These are phyloP conservation scores for Tragulus kanchil DNA, from an alignment of 2,113 vertebrate species.

Conservation along the genomic window DNA sequence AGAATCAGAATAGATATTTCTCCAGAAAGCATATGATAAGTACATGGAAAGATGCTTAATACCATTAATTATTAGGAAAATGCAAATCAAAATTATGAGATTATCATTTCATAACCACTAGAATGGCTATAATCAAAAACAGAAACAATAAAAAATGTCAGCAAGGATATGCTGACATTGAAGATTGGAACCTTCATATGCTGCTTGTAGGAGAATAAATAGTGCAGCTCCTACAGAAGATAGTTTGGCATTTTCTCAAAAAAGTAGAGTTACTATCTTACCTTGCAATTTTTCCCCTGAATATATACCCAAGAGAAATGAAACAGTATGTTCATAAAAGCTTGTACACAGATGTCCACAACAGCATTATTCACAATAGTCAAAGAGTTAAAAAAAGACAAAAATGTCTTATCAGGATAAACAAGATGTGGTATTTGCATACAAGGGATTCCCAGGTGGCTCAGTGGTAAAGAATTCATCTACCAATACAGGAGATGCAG, in stretches of 20 bases:
- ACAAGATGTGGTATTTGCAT: neutral
- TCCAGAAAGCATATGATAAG: neutral
- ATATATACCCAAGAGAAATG: neutral
- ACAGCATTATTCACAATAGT: constrained; percentile 12
- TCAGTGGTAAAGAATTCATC: neutral
- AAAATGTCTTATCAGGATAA: neutral
- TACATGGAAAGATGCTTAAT: constrained; percentile 10
- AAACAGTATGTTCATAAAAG: neutral
- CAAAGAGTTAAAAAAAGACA: neutral
- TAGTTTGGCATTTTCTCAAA: neutral
- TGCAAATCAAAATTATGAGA: constrained; percentile 23
- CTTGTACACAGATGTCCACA: neutral
- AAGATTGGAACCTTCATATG: neutral
- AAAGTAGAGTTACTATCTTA: constrained; percentile 6
- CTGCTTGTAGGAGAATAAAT: neutral
- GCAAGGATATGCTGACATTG: neutral
- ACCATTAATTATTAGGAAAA: constrained; percentile 21
- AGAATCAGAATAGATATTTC: neutral
- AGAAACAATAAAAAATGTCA: constrained; percentile 10
- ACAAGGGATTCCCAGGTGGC: neutral
- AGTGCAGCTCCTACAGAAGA: neutral
- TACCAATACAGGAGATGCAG: neutral
- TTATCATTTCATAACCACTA: constrained; percentile 5
- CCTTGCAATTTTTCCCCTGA: neutral
- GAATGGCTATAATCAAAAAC: neutral